Evolutionary conservation across 2,888 invertebrate genomes (phyloP).

Genomic region (Notodromas monacha): DNA sequence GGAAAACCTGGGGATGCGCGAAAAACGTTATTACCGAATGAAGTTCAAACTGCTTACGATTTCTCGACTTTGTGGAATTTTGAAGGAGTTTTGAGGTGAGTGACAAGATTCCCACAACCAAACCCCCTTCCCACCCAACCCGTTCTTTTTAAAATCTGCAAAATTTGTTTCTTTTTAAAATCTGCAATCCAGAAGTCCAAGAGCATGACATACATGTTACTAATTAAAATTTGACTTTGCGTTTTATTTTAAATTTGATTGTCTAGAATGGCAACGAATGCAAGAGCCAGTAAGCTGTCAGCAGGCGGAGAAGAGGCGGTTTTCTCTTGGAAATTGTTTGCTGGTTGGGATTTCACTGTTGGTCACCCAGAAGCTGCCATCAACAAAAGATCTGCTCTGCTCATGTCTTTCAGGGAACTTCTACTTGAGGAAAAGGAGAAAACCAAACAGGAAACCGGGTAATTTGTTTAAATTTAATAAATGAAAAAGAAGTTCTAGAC

Average conservation of each 20-base stretch:
- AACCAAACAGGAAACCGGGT: conserved; percentile 34
- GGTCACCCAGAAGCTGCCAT: conserved; percentile 82
- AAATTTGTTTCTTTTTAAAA: too few relatives aligned
- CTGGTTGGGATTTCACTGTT: conserved; percentile 95
- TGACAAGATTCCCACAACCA: too few relatives aligned
- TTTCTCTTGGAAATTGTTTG: conserved; percentile 85
- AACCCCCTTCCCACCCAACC: too few relatives aligned
- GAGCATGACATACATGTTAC: too few relatives aligned
- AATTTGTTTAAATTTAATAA: conserved; percentile 12
- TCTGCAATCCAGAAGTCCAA: too few relatives aligned
- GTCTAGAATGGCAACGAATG: conserved; percentile 83
- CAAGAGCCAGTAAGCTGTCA: conserved; percentile 64
- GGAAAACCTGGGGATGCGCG: too few relatives aligned
- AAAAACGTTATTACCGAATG: conserved; percentile 39
- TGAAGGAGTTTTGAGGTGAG: conserved; percentile 36
- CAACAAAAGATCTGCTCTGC: conserved; percentile 51
- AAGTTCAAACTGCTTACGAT: conserved; percentile 41
- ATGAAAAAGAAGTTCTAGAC: conserved; percentile 28
- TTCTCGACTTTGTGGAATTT: conserved; percentile 80
- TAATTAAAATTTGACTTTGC: too few relatives aligned
- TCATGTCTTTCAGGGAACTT: conserved; percentile 61
- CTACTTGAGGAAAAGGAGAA: conserved; percentile 61
- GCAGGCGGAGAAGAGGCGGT: conserved; percentile 87
- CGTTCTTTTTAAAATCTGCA: too few relatives aligned
- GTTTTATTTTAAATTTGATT: too few relatives aligned